Evolutionary conservation across 2,113 vertebrate species (phyloP), one percentile per base, ranked within the genome.

Genomic region (Apteryx mantelli): DNA sequence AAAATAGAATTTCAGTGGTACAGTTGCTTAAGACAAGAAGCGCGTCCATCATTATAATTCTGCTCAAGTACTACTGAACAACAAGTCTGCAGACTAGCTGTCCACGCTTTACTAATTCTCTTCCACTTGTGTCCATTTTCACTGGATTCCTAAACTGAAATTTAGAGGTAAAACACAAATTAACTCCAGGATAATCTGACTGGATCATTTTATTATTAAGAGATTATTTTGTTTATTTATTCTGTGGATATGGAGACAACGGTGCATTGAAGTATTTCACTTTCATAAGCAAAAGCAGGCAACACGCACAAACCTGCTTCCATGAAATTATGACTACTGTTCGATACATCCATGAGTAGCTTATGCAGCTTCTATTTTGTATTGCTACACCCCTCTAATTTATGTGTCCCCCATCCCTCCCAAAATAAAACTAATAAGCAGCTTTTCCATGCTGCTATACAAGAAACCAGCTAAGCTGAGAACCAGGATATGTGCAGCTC

Each of bases 151-250:
- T 63, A 58, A 73, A 52, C 13, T 20, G 28, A 83, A 76, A 65
- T 77, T 44, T 24, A 71, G 70, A 73, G 7, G 6, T 19, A 84
- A 82, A 91, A 26, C 42, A 64, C 6, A 52, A 48, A 87, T 87
- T 71, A 79, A 68, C 34, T 76, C 19, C 3, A 76, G 42, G 28
- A 69, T 73, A 42, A 79, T 69, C 42, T 22, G 3, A n/a, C 82
- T 84, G 55, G 55, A 58, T 58, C 56, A 86, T 84, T 91, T 89
- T 68, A 79, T 96, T 91, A 89, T 50, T 79, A 19, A 34, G 69
- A 53, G 32, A 84, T 60, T 92, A 82, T 91, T 53, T 94, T 89
- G 75, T 85, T 90, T 94, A 34, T 91, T 82, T 82, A 87, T 63
- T 96, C 87, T 89, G 84, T 34, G 10, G 26, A 74, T 91, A 87